Evolutionary conservation across 2,113 vertebrate species (phyloP).

Genomic region (Ursus arctos): DNA sequence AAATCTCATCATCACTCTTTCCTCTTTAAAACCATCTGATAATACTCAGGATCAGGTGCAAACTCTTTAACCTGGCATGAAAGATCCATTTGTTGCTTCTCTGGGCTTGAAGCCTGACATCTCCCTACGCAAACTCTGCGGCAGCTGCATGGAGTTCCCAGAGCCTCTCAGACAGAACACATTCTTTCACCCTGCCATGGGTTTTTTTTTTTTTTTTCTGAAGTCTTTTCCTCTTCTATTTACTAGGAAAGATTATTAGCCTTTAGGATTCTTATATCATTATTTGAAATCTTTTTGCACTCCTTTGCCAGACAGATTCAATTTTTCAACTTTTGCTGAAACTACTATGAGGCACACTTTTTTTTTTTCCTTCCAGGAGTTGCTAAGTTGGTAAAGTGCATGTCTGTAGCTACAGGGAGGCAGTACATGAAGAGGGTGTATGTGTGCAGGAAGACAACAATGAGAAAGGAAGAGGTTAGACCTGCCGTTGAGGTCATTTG

Average conservation of each 20-base stretch:
- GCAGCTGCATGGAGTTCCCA: background rate
- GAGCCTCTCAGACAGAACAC: background rate
- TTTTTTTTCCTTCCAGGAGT: background rate
- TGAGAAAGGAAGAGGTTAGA: background rate
- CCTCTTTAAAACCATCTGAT: background rate
- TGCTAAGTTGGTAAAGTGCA: background rate
- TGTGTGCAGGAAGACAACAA: background rate
- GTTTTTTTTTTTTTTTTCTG: background rate
- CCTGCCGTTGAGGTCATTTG: background rate
- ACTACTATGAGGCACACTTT: background rate
- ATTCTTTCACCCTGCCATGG: background rate
- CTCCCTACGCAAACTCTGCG: background rate
- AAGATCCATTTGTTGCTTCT: background rate
- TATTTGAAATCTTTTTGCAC: conserved; percentile 14
- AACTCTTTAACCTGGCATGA: background rate
- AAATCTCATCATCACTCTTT: background rate
- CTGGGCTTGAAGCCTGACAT: background rate
- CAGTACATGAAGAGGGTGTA: background rate
- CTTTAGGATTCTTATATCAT: background rate
- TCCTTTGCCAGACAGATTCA: background rate
- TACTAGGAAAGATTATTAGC: background rate
- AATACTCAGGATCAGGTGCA: background rate
- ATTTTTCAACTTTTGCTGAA: background rate
- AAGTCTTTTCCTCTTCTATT: background rate
- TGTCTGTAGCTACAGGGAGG: background rate